A percentile compares a stretch with the other conserved stretches of the same genome.
These are phyloP conservation scores for Opisthocomus hoazin DNA, from an alignment of 2,113 vertebrate species.

Conservation along the genomic window DNA sequence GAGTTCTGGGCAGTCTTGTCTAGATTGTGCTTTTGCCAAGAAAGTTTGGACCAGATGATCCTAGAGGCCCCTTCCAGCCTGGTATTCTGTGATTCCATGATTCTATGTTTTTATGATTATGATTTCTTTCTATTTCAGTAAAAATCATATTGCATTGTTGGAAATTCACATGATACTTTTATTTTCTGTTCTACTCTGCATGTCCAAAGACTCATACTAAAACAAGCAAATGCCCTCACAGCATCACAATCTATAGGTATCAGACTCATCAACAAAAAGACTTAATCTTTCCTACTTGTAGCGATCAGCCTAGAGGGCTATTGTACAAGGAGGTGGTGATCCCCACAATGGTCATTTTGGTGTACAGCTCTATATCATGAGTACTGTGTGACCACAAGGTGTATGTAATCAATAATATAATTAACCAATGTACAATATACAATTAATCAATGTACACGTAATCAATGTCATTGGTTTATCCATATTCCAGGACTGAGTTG, in stretches of 20 bases:
- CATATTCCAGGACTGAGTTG: not conserved
- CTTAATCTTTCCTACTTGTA: not conserved
- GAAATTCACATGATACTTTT: not conserved
- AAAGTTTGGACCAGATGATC: too few relatives aligned
- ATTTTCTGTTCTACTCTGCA: not conserved
- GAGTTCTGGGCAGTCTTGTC: too few relatives aligned
- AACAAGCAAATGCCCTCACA: not conserved
- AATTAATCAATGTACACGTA: not conserved
- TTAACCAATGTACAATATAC: not conserved
- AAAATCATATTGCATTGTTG: not conserved
- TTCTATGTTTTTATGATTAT: too few relatives aligned
- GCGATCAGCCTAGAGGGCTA: not conserved
- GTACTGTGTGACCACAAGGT: not conserved
- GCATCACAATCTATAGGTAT: not conserved
- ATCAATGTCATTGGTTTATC: not conserved
- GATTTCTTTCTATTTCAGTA: not conserved
- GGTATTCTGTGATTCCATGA: too few relatives aligned
- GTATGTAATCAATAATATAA: not conserved
- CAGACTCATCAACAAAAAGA: not conserved
- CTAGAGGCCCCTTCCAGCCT: too few relatives aligned
- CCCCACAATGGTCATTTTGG: not conserved
- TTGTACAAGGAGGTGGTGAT: not conserved
- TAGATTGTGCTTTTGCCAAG: too few relatives aligned
- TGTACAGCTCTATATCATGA: not conserved
- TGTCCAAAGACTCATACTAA: not conserved